Evolutionary conservation across 2,888 invertebrate genomes (phyloP), one percentile per base, ranked within the genome.

Genomic region (Carterocephalus palaemon): DNA sequence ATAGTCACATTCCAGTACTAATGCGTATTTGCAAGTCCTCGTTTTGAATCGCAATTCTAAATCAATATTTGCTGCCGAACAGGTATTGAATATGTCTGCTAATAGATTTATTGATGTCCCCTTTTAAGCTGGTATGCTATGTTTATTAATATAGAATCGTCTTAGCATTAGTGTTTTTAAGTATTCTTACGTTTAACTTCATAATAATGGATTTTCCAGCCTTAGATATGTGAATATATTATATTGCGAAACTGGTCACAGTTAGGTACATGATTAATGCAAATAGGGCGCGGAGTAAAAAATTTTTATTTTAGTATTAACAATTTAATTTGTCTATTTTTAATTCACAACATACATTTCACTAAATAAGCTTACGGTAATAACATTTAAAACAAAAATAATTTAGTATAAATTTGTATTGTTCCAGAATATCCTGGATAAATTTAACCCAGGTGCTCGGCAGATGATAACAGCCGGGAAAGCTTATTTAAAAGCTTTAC

Each of bases 401-500:
- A 53, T 40, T 13, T 28, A 6, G 15, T 13, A 28, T 15, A 8
- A 36, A 17, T 60, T 62, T 62, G 52, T 47, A 67, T 88, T 88
- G 81, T 93, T 94, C 59, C 92, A 96, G 97, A 97, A 97, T 78
- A 95, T 97, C 82, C 89, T 97, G 89, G 97, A 97, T 78, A 96
- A 96, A 88, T 97, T 97, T 88, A 97, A 96, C 88, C 97, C 96
- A 46, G 95, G 96, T 56, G 95, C 97, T 29, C 90, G 96, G 67
- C 96, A 97, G 87, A 91, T 97, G 90, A 95, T 97, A 82, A 93
- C 94, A 63, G 94, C 96, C 60, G 97, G 97, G 49, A 96, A 97
- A 82, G 95, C 96, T 48, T 97, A 97, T 80, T 89, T 97, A 64
- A 97, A 97, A 83, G 95, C 97, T 62, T 90, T 97, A 70, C 96